Conservation (phyloP, 2,888 invertebrate genomes). For the Conops quadrifasciatus region DNA sequence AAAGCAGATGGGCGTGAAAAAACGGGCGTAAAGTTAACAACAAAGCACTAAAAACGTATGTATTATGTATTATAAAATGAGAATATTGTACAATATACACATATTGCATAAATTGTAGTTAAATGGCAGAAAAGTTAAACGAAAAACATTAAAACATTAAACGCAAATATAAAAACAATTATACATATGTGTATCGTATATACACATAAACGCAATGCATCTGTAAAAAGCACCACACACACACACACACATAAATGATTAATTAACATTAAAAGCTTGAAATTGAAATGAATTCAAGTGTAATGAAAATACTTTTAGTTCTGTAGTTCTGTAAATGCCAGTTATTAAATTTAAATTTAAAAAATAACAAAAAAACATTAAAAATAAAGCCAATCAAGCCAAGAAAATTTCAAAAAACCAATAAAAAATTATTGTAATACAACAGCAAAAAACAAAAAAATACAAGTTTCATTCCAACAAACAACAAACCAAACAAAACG, state of each 20-base stretch:
- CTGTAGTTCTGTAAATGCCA: neutral
- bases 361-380: conserved; percentile 42
- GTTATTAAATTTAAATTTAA: conserved; percentile 36
- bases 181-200: conserved; percentile 29
- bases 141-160: conserved; percentile 36
- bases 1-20: conserved; percentile 55
- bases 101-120: conserved; percentile 43
- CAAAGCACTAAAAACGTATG: conserved; percentile 50
- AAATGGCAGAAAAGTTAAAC: conserved; percentile 6
- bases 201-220: conserved; percentile 20
- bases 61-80: conserved; percentile 12
- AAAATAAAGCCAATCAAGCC: too few relatives aligned
- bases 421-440: too few relatives aligned
- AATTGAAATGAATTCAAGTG: conserved; percentile 38
- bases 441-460: too few relatives aligned
- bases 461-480: too few relatives aligned
- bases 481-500: too few relatives aligned
- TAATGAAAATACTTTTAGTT: neutral
- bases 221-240: neutral
- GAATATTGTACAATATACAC: conserved; percentile 35
- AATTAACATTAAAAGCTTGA: conserved; percentile 12
- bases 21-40: conserved; percentile 65
- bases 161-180: conserved; percentile 37
- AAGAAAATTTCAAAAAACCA: too few relatives aligned
- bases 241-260: neutral